A percentile compares a stretch with the other conserved stretches of the same genome.
These are phyloP conservation scores for Platycnemis pennipes DNA, from an alignment of 2,888 invertebrate species.

Conservation along the genomic window DNA sequence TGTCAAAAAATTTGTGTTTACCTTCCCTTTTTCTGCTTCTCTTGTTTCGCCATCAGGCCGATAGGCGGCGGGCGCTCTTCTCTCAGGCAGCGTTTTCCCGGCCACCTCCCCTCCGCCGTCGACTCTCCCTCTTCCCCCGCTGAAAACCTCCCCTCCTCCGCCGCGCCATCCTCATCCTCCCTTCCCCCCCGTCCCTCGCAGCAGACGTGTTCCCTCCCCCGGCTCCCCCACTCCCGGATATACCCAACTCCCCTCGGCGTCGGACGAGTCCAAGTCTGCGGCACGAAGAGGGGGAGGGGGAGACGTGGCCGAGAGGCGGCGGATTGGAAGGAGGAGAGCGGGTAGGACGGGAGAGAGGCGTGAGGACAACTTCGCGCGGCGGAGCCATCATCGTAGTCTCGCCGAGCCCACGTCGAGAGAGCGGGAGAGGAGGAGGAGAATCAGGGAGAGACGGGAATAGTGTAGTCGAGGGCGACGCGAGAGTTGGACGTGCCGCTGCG, in stretches of 20 bases:
- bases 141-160: neutral
- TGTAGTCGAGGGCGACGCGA: conserved; percentile 50
- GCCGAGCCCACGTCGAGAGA: conserved; percentile 26
- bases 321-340: conserved; percentile 16
- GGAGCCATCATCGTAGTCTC: conserved; percentile 59
- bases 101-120: neutral
- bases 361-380: conserved; percentile 32
- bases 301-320: conserved; percentile 23
- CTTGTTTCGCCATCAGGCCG: conserved; percentile 59
- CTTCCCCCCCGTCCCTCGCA: neutral
- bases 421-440: neutral
- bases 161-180: conserved; percentile 12
- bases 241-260: conserved; percentile 59
- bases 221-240: conserved; percentile 50
- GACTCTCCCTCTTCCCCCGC: neutral
- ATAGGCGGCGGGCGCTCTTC: conserved; percentile 62
- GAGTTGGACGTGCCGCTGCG: neutral
- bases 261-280: conserved; percentile 47
- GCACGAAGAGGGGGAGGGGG: neutral
- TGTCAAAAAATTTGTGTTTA: neutral
- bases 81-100: conserved; percentile 15
- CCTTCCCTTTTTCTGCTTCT: neutral
- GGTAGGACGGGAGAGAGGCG: conserved; percentile 31
- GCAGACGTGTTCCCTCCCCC: neutral
- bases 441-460: neutral